These are phyloP conservation scores for Drosophila lini DNA, from an alignment of 1,140 invertebrate species.

Conservation along the genomic window DNA sequence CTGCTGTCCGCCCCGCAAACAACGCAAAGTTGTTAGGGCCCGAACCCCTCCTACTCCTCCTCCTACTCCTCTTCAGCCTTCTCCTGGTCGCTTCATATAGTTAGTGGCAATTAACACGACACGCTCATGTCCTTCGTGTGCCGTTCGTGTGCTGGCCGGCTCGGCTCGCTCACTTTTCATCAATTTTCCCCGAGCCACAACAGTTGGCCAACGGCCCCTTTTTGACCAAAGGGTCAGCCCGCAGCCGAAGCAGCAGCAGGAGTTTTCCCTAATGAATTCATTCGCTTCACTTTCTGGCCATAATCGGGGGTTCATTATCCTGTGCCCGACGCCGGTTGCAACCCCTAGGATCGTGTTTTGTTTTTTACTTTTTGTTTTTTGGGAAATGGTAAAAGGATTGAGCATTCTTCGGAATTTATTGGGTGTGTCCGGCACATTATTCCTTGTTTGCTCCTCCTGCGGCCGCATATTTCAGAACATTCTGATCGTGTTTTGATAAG, in stretches of 20 bases:
- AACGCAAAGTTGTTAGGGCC: conserved; percentile 33
- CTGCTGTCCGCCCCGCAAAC: conserved; percentile 51
- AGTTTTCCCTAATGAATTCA: conserved; percentile 82
- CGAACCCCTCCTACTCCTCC: conserved; percentile 1
- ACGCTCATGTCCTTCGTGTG: conserved; percentile 74
- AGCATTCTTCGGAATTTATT: conserved; percentile 75
- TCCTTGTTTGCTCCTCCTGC: conserved; percentile 44
- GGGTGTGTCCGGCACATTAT: conserved; percentile 75
- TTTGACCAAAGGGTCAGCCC: conserved; percentile 35
- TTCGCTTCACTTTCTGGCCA: conserved; percentile 76
- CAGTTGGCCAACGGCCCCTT: conserved; percentile 72
- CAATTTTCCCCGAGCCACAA: conserved; percentile 67
- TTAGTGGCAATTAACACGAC: conserved; percentile 78
- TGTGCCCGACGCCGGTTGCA: conserved; percentile 35
- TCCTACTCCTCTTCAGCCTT: not conserved
- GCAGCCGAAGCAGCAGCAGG: conserved; percentile 11
- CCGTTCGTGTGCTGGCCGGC: conserved; percentile 41
- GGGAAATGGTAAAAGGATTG: conserved; percentile 73
- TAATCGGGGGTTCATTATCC: conserved; percentile 80
- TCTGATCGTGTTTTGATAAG: conserved; percentile 77
- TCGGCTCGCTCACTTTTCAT: conserved; percentile 61
- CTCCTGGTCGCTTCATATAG: conserved; percentile 48
- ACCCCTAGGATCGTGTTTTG: conserved; percentile 34
- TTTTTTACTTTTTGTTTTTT: not conserved
- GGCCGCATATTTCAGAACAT: conserved; percentile 48